phyloP scores from a whole-genome alignment of 2,113 vertebrate species.

The Eptatretus burgeri region DNA sequence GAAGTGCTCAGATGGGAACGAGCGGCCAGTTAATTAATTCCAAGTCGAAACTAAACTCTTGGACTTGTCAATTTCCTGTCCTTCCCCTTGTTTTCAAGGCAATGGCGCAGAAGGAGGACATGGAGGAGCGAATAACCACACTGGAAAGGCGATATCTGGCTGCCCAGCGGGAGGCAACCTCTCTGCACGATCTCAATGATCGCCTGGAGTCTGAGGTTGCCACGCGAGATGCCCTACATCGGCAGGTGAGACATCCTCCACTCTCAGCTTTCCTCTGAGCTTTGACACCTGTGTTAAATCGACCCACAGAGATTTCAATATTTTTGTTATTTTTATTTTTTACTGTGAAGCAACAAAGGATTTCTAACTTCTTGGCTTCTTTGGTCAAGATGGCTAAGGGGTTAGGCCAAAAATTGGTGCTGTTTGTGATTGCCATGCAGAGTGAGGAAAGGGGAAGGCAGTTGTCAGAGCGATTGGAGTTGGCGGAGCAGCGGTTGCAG shows the following conservation, averaged over 20 bases:
- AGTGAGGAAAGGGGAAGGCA: constrained; percentile 65
- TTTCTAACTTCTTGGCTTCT: no score
- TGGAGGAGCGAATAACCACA: constrained; percentile 95
- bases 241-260: constrained; percentile 28
- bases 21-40: no score
- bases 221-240: constrained; percentile 61
- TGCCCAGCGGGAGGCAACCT: constrained; percentile 75
- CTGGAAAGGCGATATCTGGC: constrained; percentile 93
- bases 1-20: no score
- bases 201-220: constrained; percentile 93
- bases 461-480: constrained; percentile 61
- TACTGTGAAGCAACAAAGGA: no score
- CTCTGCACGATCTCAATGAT: constrained; percentile 85
- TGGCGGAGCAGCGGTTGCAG: constrained; percentile 82
- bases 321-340: no score
- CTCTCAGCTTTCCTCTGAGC: not conserved
- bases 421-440: constrained; percentile 15
- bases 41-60: no score
- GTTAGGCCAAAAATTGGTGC: no score
- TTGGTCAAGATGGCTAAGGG: no score
- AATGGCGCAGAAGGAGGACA: constrained; percentile 85
- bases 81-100: constrained; percentile 20
- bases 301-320: not conserved
- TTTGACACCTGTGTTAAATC: not conserved
- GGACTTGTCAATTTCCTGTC: no score